Base-by-base conservation (phyloP, 1,140 invertebrate genomes). In the Hycleus cichorii region DNA sequence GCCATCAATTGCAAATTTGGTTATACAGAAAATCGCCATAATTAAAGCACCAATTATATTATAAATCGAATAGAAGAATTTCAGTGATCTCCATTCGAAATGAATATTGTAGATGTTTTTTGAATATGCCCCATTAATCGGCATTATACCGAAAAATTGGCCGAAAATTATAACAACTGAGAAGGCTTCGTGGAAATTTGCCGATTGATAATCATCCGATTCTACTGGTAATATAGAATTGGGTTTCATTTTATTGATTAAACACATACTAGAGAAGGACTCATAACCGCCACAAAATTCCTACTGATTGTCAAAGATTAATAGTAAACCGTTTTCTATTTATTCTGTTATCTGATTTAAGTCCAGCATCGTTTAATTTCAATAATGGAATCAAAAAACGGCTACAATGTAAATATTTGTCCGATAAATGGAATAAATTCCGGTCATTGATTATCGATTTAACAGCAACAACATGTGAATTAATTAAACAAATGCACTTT, bases 111-210 rank as follows among this genome's bases (percentile, higher is more conserved):
- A 40, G 4, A 58, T 4, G 39, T 63, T 52, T 47, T 64, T 66
- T 11, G 38, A 53, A 2, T 48, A 45, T 8, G 52, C 49, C 2
- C 60, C 59, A 39, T 62, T 42, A 12, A 69, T 9, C 2, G 68
- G 68, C 66, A 69, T 69, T 10, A 69, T 44, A 1, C 64, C 66
- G 40, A 69, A 68, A 54, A 55, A 62, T 50, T 69, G 68, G 1
- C 59, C 63, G 43, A 69, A 43, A 2, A 60, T 52, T 26, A 69
- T 24, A 1, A 63, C 49, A 51, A 64, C 67, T 38, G 59, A 58
- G 10, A 69, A 57, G 24, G 57, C 58, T 26, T 67, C 59, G 39
- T 67, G 58, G 49, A 67, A 65, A 32, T 7, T 58, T 2, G 48
- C 26, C 27, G 46, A 47, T 8, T 40, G 57, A 40, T 56, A 59